Evolutionary conservation across 2,888 invertebrate genomes (phyloP).

Genomic region (Choristoneura rosaceana): DNA sequence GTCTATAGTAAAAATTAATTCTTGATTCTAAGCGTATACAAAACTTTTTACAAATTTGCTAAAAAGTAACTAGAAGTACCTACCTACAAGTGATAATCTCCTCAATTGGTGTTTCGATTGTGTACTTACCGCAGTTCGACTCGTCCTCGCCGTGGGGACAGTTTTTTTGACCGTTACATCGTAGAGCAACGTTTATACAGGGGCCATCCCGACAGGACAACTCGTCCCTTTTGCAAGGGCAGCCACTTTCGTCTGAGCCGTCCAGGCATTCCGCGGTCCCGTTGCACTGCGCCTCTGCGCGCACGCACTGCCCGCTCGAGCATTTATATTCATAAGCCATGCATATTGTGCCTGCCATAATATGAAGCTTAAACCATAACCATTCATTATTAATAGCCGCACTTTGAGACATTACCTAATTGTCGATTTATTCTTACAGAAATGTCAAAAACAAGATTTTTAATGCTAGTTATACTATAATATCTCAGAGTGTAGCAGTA

Average conservation of each 20-base stretch:
- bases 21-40: not conserved
- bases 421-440: not conserved
- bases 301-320: conserved; percentile 87
- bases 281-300: conserved; percentile 81
- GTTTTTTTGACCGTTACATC: conserved; percentile 87
- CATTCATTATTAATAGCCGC: conserved; percentile 50
- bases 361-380: conserved; percentile 69
- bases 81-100: not conserved
- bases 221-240: conserved; percentile 79
- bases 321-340: conserved; percentile 87
- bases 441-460: not conserved
- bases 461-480: not conserved
- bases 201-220: conserved; percentile 87
- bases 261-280: conserved; percentile 82
- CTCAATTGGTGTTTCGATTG: not conserved
- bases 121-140: conserved; percentile 77
- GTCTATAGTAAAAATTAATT: too few species aligned
- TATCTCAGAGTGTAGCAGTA: not conserved
- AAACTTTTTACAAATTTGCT: not conserved
- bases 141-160: conserved; percentile 88
- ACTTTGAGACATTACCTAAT: not conserved
- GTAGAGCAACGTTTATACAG: conserved; percentile 87
- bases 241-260: conserved; percentile 74
- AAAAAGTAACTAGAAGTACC: not conserved
- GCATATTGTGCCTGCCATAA: conserved; percentile 80